Conservation (phyloP, 1,140 invertebrate species). For the Heliconius congener region DNA sequence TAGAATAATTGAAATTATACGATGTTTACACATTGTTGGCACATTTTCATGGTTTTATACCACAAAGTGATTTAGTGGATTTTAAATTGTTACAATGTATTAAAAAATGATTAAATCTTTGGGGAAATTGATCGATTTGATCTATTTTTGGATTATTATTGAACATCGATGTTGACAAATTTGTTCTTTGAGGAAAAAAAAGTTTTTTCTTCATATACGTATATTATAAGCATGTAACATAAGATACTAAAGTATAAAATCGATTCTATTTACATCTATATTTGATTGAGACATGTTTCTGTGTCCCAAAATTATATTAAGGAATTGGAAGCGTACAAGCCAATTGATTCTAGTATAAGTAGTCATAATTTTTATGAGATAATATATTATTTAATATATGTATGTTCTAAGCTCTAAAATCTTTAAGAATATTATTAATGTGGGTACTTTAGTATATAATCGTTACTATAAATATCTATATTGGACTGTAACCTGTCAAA, state of each 20-base stretch:
- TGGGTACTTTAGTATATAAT: not conserved
- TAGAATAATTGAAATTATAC: not conserved
- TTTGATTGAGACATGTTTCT: not conserved
- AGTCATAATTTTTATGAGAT: not conserved
- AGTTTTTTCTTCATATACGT: not conserved
- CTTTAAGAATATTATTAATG: not conserved
- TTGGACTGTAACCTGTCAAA: not conserved
- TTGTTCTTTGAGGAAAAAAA: not conserved
- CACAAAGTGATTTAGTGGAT: not conserved
- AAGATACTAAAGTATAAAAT: not conserved
- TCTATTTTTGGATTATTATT: constrained; percentile 25
- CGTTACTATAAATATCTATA: not conserved
- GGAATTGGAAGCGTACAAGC: not conserved
- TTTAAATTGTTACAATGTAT: not conserved
- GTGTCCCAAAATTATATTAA: not conserved
- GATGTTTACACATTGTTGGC: not conserved
- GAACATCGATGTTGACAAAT: not conserved
- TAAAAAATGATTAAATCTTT: not conserved
- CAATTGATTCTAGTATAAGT: not conserved
- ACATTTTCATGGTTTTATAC: not conserved
- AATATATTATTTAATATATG: not conserved
- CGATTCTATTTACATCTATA: not conserved
- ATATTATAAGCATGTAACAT: not conserved
- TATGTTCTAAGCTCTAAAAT: not conserved
- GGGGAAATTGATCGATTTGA: not conserved